Percentiles rank a stretch among this genome's conserved stretches.
These are phyloP conservation scores for Aurelia aurita DNA, from an alignment of 30 jellyfish, hydroid and myxozoan species.

Conservation along the genomic window DNA sequence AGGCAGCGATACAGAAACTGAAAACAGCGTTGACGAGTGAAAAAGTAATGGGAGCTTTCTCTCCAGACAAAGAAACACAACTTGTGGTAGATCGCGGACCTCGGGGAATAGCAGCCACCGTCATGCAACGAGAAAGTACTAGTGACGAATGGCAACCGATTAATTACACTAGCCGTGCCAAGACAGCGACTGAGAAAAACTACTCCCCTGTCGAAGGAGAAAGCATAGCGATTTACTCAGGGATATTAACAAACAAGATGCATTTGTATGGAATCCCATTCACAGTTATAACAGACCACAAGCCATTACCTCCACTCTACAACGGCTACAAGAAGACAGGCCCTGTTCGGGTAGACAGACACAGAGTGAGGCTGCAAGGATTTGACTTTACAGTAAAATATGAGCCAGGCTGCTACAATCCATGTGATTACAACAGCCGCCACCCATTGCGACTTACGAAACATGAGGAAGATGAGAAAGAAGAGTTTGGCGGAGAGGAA, in stretches of 20 bases:
- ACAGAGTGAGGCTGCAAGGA: slow-evolving; percentile 48
- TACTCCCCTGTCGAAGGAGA: no score
- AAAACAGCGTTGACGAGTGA: slow-evolving; percentile 13
- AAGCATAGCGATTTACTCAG: no score
- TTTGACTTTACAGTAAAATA: no score
- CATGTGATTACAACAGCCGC: slow-evolving; percentile 52
- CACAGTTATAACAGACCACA: no score
- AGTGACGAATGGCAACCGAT: slow-evolving; percentile 30
- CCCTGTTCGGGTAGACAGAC: slow-evolving; percentile 26
- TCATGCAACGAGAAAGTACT: not conserved
- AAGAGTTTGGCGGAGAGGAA: slow-evolving; percentile 20
- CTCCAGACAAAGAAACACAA: slow-evolving; percentile 2
- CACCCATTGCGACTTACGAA: slow-evolving; percentile 29
- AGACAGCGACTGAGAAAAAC: no score
- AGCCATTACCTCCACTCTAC: no score
- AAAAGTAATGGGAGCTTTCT: not conserved
- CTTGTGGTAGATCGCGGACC: slow-evolving; percentile 29
- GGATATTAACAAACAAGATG: no score
- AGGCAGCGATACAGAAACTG: slow-evolving; percentile 33
- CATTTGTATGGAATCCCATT: no score
- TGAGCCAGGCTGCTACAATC: slow-evolving; percentile 42
- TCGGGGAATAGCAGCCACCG: slow-evolving; percentile 16
- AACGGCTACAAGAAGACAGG: slow-evolving; percentile 22
- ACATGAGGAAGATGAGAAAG: slow-evolving; percentile 7
- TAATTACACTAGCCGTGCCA: no score